phyloP scores from a whole-genome alignment of 2,888 invertebrate species.

The Dione juno region DNA sequence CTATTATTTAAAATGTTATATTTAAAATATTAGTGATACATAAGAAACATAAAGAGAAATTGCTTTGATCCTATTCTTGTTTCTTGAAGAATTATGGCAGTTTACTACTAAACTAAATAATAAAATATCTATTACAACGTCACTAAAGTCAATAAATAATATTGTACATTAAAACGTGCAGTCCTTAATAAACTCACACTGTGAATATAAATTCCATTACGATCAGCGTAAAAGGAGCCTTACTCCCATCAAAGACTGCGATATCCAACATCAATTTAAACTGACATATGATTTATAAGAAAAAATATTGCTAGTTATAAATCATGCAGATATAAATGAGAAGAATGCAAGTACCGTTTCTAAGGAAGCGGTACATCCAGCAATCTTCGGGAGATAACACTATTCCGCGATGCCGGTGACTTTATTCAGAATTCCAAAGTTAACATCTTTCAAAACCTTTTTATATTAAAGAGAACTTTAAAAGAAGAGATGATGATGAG shows the following conservation, averaged over 20 bases:
- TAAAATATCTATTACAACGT: constrained; percentile 16
- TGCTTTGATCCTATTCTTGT: neutral
- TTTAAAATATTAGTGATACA: constrained; percentile 17
- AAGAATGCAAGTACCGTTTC: constrained; percentile 68
- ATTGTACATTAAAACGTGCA: neutral
- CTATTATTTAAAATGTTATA: too few relatives aligned
- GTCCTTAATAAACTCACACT: constrained; percentile 1
- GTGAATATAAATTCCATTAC: constrained; percentile 15
- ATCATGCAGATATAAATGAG: constrained; percentile 46
- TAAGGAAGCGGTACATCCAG: constrained; percentile 62
- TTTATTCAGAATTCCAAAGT: constrained; percentile 46
- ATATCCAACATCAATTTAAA: constrained; percentile 36
- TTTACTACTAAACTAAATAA: constrained; percentile 1
- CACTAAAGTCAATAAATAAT: neutral
- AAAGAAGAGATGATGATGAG: too few relatives aligned
- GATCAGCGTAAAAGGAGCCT: neutral
- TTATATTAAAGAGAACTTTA: too few relatives aligned
- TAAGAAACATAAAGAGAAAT: neutral
- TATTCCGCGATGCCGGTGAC: constrained; percentile 56
- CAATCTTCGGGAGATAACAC: constrained; percentile 55
- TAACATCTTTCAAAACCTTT: neutral
- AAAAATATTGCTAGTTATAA: constrained; percentile 42
- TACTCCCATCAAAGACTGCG: constrained; percentile 17
- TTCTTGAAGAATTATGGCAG: neutral
- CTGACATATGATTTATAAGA: constrained; percentile 47